Conservation (phyloP, 2,113 vertebrate genomes). For the Regulus satrapa region DNA sequence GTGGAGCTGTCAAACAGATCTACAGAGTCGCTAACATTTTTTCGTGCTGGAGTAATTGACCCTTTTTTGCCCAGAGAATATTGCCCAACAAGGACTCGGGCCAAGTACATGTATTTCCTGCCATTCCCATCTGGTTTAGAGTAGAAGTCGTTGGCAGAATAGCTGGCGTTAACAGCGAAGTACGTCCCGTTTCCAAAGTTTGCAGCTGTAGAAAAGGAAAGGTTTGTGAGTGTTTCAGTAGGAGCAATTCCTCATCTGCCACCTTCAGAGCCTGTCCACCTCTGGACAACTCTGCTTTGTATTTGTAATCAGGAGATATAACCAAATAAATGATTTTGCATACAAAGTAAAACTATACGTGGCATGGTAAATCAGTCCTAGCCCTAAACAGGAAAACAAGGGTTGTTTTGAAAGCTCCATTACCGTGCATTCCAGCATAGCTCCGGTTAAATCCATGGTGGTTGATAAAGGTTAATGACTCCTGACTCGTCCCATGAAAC, state of each 20-base stretch:
- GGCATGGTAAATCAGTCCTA: neutral
- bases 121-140: conserved; percentile 18
- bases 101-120: conserved; percentile 77
- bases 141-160: conserved; percentile 67
- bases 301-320: neutral
- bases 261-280: neutral
- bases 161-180: conserved; percentile 74
- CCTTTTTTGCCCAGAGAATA: conserved; percentile 11
- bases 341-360: neutral
- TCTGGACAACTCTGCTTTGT: neutral
- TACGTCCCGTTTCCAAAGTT: conserved; percentile 76
- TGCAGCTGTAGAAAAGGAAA: conserved; percentile 58
- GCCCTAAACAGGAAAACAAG: neutral
- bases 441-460: conserved; percentile 83
- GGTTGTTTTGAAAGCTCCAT: neutral
- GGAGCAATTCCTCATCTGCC: neutral
- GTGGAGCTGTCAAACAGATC: conserved; percentile 79
- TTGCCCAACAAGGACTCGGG: conserved; percentile 80
- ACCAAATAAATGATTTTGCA: neutral
- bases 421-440: conserved; percentile 86
- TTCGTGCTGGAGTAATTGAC: conserved; percentile 66
- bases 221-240: neutral
- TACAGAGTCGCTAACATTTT: neutral
- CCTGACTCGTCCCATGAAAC: conserved; percentile 80
- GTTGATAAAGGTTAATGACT: conserved; percentile 71